Evolutionary conservation across 2,797 vertebrate species (phyloP).

Genomic region (Enteromius fasciolatus): DNA sequence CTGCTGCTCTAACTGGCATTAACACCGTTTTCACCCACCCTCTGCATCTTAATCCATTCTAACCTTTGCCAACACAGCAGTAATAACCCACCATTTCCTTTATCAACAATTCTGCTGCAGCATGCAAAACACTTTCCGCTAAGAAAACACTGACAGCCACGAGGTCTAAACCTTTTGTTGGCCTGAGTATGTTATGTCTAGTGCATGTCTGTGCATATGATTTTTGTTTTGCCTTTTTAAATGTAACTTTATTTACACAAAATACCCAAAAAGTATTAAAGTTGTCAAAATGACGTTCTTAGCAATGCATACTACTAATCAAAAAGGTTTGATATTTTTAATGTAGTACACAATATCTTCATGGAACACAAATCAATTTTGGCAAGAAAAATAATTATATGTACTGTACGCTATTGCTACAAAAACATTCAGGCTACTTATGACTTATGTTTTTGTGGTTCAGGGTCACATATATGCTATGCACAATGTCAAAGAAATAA

Average conservation of each 20-base stretch:
- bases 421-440: no score
- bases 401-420: no score
- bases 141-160: slow-evolving; percentile 19
- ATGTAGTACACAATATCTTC: no score
- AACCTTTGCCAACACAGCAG: slow-evolving; percentile 12
- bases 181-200: not conserved
- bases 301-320: no score
- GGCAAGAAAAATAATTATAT: no score
- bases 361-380: no score
- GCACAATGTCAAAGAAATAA: no score
- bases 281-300: no score
- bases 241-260: not conserved
- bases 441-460: no score
- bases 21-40: slow-evolving; percentile 15
- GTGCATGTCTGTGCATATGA: not conserved
- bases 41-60: slow-evolving; percentile 20
- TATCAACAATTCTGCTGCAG: slow-evolving; percentile 7
- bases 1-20: slow-evolving; percentile 35
- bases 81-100: slow-evolving; percentile 7
- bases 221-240: not conserved
- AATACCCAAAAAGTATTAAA: not conserved
- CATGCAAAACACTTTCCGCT: slow-evolving; percentile 14
- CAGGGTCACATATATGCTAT: no score
- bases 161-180: not conserved
- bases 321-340: no score